phyloP scores from a whole-genome alignment of 2,888 invertebrate genomes.

The Drosophila monieri region DNA sequence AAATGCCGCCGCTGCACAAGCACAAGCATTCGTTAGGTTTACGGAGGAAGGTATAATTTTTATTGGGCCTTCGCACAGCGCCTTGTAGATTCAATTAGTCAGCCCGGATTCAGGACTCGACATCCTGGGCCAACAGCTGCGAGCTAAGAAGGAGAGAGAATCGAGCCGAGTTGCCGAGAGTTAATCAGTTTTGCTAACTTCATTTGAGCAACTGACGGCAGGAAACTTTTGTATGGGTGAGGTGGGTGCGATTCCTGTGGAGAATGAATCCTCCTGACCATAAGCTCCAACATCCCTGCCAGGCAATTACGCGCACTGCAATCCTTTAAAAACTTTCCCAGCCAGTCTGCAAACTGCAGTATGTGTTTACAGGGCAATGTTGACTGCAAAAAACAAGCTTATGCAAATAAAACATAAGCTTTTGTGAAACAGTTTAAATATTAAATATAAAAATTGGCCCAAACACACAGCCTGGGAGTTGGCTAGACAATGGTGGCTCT shows the following conservation, averaged over 20 bases:
- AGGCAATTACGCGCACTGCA: constrained; percentile 68
- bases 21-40: constrained; percentile 27
- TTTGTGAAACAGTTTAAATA: not conserved
- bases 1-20: constrained; percentile 24
- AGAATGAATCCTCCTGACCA: constrained; percentile 19
- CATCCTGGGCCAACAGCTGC: constrained; percentile 14
- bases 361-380: constrained; percentile 32
- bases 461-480: no score
- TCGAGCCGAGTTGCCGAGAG: constrained; percentile 58
- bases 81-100: constrained; percentile 64
- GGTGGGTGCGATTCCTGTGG: constrained; percentile 5
- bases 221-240: constrained; percentile 49
- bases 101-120: constrained; percentile 13
- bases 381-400: not conserved
- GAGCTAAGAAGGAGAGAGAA: constrained; percentile 20
- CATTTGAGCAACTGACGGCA: constrained; percentile 55
- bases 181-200: constrained; percentile 78
- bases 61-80: constrained; percentile 30
- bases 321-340: constrained; percentile 51
- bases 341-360: constrained; percentile 14
- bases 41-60: constrained; percentile 27
- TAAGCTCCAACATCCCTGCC: constrained; percentile 15
- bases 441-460: no score
- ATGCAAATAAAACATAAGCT: not conserved
- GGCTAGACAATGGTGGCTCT: constrained; percentile 16